Base-by-base conservation (phyloP, 2,888 invertebrate species). In the Drosophila dives region DNA sequence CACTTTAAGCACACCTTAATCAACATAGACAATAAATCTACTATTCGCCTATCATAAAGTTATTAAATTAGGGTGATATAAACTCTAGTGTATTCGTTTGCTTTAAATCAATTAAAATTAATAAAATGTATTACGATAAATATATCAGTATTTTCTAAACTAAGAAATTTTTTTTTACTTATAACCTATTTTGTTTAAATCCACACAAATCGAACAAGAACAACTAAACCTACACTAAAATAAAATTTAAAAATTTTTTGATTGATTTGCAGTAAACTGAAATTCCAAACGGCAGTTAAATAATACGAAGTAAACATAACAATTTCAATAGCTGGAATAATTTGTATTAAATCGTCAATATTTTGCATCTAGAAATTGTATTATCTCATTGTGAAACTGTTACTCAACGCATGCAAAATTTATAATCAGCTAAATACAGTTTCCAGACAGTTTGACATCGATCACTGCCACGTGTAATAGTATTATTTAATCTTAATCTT, bases 291-390 rank as follows among this genome's bases (percentile, higher is more conserved):
- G 42, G 6, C 10, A 53, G n/a, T 17, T n/a, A 55, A 55, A 20
- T n/a, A 10, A 12, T 2, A 11, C 7, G 29, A 53, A 48, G 58
- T 34, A 66, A 51, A 55, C 33, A 23, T 33, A 66, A 32, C 5
- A 8, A 20, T 34, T 20, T 17, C 20, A 45, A 49, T 34, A 11
- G 36, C n/a, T 23, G 51, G 26, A 62, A 61, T n/a, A 75, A 75
- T 76, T 49, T 80, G 80, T 64, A 62, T 54, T 51, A 68, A 50
- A 48, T 80, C 80, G 59, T n/a, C 29, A 32, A 59, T 34, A 29
- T 40, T 61, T 61, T 40, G 40, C 45, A 50, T 11, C 62, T 4
- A 33, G 49, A 45, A 50, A 32, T 36, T 33, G 7, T 34, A 42
- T 32, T 34, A 51, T 53, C 54, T 45, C 17, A 58, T 23, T 49